Conservation (phyloP, 1,140 invertebrate genomes). For the Oncopeltus fasciatus region DNA sequence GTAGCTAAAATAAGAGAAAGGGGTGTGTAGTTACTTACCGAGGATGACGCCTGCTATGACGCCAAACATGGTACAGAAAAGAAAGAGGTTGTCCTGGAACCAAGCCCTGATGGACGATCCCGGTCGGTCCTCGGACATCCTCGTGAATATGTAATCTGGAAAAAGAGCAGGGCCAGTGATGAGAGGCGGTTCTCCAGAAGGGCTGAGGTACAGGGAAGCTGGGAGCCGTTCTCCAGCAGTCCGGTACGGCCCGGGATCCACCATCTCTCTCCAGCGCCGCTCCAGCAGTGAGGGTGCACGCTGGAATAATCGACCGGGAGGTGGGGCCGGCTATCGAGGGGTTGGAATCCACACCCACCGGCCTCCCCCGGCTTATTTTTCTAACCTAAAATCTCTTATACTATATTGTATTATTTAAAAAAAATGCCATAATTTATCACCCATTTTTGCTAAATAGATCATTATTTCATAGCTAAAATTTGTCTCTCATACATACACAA, state of each 20-base stretch:
- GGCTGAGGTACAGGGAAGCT: neutral
- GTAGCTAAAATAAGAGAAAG: no score
- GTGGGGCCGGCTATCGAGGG: no score
- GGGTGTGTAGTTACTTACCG: constrained; percentile 44
- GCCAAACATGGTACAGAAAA: constrained; percentile 60
- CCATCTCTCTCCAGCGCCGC: neutral
- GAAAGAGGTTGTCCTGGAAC: constrained; percentile 57
- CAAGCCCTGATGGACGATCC: constrained; percentile 29
- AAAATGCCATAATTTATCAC: no score
- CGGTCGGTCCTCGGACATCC: constrained; percentile 6
- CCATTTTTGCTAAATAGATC: no score
- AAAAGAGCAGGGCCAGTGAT: constrained; percentile 12
- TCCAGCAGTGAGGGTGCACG: no score
- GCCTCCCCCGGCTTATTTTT: no score
- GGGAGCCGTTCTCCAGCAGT: neutral
- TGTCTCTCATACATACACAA: no score
- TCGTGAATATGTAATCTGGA: constrained; percentile 18
- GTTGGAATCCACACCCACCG: no score
- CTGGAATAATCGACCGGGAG: no score
- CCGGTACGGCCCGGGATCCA: neutral
- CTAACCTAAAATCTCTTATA: no score
- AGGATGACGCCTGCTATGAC: constrained; percentile 56
- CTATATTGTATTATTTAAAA: no score
- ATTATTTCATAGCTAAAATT: no score
- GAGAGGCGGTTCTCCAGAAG: neutral